Percentiles rank a stretch among this genome's conserved stretches.
Conservation (phyloP, 2,113 vertebrate species). For the Sitta europaea region DNA sequence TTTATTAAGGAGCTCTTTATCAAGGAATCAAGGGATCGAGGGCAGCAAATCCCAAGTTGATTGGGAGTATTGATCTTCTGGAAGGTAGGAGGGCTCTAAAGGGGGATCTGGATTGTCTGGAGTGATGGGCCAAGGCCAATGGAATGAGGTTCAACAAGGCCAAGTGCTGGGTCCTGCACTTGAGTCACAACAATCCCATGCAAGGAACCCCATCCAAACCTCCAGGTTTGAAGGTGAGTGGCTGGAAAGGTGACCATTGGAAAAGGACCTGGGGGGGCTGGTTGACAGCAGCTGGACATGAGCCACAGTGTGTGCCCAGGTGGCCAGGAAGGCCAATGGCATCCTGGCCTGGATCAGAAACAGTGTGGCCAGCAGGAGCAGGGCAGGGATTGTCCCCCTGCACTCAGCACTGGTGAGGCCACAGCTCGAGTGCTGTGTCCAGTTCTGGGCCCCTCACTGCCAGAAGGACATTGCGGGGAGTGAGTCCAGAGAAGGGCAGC, state of each 20-base stretch:
- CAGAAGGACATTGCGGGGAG: background rate
- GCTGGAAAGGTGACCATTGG: background rate
- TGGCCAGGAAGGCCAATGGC: background rate
- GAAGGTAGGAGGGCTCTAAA: background rate
- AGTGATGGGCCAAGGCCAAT: background rate
- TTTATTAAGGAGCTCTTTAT: background rate
- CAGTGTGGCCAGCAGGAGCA: background rate
- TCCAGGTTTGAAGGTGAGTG: background rate
- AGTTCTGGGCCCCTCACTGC: background rate
- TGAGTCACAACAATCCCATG: fast-evolving
- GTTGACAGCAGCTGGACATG: background rate
- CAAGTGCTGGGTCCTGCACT: background rate
- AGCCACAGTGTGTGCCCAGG: background rate
- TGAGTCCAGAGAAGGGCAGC: fast-evolving
- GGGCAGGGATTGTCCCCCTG: background rate
- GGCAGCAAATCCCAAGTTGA: background rate
- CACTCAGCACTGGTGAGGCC: background rate
- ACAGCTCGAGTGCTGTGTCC: fast-evolving
- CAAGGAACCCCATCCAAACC: fast-evolving
- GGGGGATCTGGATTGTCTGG: background rate
- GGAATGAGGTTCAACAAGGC: background rate
- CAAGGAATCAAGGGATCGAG: background rate
- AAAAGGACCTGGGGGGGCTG: background rate
- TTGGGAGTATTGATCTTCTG: background rate
- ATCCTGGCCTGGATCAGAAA: background rate